A percentile compares a stretch with the other conserved stretches of the same genome.
phyloP scores from a whole-genome alignment of 2,888 invertebrate species.

The Geotrupes spiniger region DNA sequence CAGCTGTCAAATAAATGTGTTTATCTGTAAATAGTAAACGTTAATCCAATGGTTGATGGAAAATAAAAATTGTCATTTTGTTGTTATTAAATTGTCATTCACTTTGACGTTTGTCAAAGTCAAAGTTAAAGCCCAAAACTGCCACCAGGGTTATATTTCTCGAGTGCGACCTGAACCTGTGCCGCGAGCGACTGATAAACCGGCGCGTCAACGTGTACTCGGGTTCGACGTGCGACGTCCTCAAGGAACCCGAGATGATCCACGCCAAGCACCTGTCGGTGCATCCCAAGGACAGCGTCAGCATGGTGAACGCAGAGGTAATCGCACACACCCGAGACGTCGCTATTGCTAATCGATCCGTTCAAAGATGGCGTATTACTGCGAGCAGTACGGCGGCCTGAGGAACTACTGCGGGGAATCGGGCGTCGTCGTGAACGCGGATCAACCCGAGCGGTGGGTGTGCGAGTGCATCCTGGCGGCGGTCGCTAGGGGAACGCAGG shows the following conservation, averaged over 20 bases:
- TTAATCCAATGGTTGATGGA: too few species aligned
- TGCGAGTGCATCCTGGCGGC: constrained; percentile 38
- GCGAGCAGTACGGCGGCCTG: constrained; percentile 45
- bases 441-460: constrained; percentile 43
- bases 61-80: too few species aligned
- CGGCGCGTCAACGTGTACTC: constrained; percentile 40
- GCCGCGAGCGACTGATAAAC: constrained; percentile 40
- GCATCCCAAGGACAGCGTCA: constrained; percentile 43
- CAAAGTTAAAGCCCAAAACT: too few species aligned
- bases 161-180: constrained; percentile 45
- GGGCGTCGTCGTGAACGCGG: constrained; percentile 41
- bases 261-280: constrained; percentile 33
- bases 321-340: background rate
- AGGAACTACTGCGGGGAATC: constrained; percentile 47
- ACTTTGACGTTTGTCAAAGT: too few species aligned
- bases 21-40: too few species aligned
- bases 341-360: background rate
- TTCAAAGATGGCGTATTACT: constrained; percentile 41
- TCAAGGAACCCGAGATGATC: constrained; percentile 26
- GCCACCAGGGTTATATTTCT: constrained; percentile 41
- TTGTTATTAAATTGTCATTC: too few species aligned
- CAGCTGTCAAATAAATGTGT: too few species aligned
- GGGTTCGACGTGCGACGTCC: constrained; percentile 37
- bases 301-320: constrained; percentile 44
- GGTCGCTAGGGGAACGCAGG: constrained; percentile 35